phyloP scores from a whole-genome alignment of 2,888 invertebrate species.

The Drosophila macrospina region DNA sequence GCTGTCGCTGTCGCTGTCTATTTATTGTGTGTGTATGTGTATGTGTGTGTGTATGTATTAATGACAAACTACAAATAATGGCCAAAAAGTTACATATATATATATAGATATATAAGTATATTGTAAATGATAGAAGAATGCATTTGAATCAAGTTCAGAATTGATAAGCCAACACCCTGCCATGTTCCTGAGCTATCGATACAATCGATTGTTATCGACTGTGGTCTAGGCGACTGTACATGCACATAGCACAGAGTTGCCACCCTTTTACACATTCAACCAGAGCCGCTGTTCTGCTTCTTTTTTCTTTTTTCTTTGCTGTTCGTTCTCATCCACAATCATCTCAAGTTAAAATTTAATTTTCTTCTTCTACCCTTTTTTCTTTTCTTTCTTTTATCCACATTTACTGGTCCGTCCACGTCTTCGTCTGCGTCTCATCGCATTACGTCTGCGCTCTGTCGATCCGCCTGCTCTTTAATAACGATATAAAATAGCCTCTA shows the following conservation, averaged over 20 bases:
- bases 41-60: slow-evolving; percentile 7
- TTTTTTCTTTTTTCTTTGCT: slow-evolving; percentile 10
- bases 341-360: slow-evolving; percentile 57
- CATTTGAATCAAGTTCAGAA: slow-evolving; percentile 27
- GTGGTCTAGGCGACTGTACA: slow-evolving; percentile 16
- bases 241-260: slow-evolving; percentile 1
- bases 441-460: background rate
- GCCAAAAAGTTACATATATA: slow-evolving; percentile 3
- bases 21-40: slow-evolving; percentile 12
- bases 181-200: slow-evolving; percentile 34
- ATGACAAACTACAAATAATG: slow-evolving; percentile 27
- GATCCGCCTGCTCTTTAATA: slow-evolving; percentile 57
- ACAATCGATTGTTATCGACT: slow-evolving; percentile 18
- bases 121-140: slow-evolving; percentile 33
- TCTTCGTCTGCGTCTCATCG: slow-evolving; percentile 4
- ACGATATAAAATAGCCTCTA: slow-evolving; percentile 85
- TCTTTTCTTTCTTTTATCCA: slow-evolving; percentile 20
- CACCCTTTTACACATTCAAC: slow-evolving; percentile 8
- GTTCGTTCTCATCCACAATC: slow-evolving; percentile 21
- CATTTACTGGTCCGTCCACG: slow-evolving; percentile 19
- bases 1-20: slow-evolving; percentile 20
- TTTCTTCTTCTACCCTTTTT: slow-evolving; percentile 38
- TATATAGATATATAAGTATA: slow-evolving; percentile 4
- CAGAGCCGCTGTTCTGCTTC: background rate
- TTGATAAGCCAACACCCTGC: slow-evolving; percentile 34